Percentiles rank a stretch among this genome's conserved stretches.
These are phyloP conservation scores for Syndactyla subalaris DNA, from an alignment of 2,797 vertebrate species.

Conservation along the genomic window DNA sequence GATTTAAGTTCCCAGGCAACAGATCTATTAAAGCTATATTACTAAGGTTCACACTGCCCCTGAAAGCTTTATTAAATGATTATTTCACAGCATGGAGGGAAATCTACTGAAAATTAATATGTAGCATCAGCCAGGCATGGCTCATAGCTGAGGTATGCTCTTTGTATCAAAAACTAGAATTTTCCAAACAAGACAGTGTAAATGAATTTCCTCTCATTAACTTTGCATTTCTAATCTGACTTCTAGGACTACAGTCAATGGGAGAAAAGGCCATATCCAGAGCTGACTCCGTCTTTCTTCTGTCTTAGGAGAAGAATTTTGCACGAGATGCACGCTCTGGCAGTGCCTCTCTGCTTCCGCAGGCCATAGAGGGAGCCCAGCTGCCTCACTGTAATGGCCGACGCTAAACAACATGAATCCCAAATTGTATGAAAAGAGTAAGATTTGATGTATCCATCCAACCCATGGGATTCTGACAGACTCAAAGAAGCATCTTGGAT, in stretches of 20 bases:
- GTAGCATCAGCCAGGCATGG: constrained; percentile 3
- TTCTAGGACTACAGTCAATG: background rate
- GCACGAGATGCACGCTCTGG: background rate
- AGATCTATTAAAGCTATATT: constrained; percentile 56
- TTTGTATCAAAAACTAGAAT: background rate
- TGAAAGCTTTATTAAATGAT: constrained; percentile 62
- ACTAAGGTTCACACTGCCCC: constrained; percentile 33
- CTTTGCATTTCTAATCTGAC: background rate
- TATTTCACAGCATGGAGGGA: constrained; percentile 47
- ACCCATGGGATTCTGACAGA: background rate
- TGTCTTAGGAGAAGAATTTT: background rate
- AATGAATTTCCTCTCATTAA: background rate
- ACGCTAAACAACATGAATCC: background rate
- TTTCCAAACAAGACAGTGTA: background rate
- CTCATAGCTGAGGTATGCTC: background rate
- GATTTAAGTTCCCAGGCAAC: constrained; percentile 37
- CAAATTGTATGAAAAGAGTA: background rate
- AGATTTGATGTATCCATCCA: background rate
- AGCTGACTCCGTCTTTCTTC: background rate
- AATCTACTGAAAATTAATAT: constrained; percentile 49
- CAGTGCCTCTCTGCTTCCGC: background rate
- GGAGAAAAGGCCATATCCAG: background rate
- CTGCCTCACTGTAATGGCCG: background rate
- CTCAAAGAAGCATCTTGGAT: background rate
- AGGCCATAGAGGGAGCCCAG: background rate